Percentiles rank a stretch among this genome's conserved stretches.
Evolutionary conservation across 2,113 vertebrate genomes (phyloP).

Genomic region (Erythrolamprus reginae): DNA sequence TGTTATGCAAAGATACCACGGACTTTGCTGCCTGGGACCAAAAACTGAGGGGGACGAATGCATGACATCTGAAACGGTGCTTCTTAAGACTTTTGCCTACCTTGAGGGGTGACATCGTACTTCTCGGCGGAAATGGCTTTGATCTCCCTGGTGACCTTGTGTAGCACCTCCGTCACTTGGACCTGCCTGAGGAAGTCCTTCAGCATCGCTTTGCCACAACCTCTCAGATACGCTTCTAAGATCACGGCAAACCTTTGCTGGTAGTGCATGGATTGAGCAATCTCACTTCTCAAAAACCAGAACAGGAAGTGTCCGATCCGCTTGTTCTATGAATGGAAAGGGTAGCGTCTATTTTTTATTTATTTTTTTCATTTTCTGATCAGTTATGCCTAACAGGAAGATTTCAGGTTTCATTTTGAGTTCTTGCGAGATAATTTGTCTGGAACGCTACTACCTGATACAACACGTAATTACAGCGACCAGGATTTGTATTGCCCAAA

Average conservation of each 20-base stretch:
- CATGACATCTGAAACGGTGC: not conserved
- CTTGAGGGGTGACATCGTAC: constrained; percentile 92
- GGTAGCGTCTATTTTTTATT: not conserved
- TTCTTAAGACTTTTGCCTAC: constrained; percentile 57
- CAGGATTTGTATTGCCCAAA: too few species aligned
- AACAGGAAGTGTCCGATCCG: constrained; percentile 97
- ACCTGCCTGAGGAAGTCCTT: constrained; percentile 90
- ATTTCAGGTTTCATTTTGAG: too few species aligned
- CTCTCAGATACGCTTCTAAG: constrained; percentile 90
- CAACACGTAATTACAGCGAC: too few species aligned
- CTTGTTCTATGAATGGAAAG: constrained; percentile 79
- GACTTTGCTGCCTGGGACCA: not conserved
- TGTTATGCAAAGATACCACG: not conserved
- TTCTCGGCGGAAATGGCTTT: constrained; percentile 91
- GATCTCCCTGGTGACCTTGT: constrained; percentile 91
- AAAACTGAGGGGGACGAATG: not conserved
- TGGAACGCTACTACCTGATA: too few species aligned
- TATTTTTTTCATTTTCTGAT: too few species aligned
- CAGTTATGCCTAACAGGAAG: too few species aligned
- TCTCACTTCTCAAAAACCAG: constrained; percentile 98
- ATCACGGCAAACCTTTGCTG: constrained; percentile 94
- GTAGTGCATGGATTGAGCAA: constrained; percentile 97
- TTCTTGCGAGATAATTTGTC: too few species aligned
- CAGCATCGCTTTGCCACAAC: constrained; percentile 91
- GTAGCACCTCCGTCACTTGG: constrained; percentile 87